Conservation (phyloP, 2,888 invertebrate species). For the Latheticus oryzae region DNA sequence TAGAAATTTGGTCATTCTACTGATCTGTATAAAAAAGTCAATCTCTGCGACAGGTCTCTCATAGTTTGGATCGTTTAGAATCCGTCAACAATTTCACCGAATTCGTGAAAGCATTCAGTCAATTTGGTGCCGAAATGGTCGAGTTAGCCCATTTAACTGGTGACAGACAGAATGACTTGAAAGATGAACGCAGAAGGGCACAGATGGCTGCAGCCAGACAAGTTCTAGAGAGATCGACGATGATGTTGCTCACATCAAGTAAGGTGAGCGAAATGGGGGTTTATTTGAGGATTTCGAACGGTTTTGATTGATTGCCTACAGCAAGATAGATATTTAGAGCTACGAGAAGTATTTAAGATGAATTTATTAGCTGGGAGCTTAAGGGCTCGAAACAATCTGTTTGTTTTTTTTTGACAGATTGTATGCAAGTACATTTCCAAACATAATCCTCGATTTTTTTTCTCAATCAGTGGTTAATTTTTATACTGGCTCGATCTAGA, state of each 20-base stretch:
- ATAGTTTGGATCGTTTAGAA: slow-evolving; percentile 85
- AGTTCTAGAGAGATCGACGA: slow-evolving; percentile 94
- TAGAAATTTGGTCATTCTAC: slow-evolving; percentile 44
- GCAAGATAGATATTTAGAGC: too few species aligned
- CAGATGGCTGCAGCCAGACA: slow-evolving; percentile 97
- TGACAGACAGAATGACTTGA: slow-evolving; percentile 83
- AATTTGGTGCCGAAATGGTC: slow-evolving; percentile 99
- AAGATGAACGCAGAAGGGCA: slow-evolving; percentile 93
- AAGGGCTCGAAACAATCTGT: too few species aligned
- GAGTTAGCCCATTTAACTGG: slow-evolving; percentile 95
- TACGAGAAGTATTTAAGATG: too few species aligned
- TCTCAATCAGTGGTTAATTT: too few species aligned
- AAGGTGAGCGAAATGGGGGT: slow-evolving; percentile 73
- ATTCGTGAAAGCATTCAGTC: slow-evolving; percentile 98
- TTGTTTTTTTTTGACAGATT: too few species aligned
- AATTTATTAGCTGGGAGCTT: too few species aligned
- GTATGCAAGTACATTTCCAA: too few species aligned
- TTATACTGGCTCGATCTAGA: too few species aligned
- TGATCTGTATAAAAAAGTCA: slow-evolving; percentile 70
- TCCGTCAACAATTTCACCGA: slow-evolving; percentile 94
- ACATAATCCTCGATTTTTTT: too few species aligned
- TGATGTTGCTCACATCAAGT: slow-evolving; percentile 96
- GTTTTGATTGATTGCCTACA: slow-evolving; percentile 28
- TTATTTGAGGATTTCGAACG: slow-evolving; percentile 6
- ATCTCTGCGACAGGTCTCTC: slow-evolving; percentile 74